A percentile compares a stretch with the other conserved stretches of the same genome.
phyloP scores from a whole-genome alignment of 2,797 vertebrate genomes.

The Crax fasciolata region DNA sequence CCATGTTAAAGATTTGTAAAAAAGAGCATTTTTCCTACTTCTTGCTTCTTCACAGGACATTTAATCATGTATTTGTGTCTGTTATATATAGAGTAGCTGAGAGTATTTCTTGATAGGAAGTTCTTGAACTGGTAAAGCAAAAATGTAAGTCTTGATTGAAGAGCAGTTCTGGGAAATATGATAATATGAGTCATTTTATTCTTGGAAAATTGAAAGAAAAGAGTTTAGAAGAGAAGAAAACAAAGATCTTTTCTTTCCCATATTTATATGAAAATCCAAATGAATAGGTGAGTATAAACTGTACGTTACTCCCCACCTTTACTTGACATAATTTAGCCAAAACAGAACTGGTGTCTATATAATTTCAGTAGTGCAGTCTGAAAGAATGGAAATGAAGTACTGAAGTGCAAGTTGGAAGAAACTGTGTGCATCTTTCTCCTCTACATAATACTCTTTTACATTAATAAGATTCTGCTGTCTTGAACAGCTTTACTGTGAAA shows the following conservation, averaged over 20 bases:
- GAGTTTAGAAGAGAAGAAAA: background rate
- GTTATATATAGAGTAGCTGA: background rate
- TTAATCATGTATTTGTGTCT: background rate
- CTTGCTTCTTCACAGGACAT: background rate
- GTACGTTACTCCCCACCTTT: background rate
- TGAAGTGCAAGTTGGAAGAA: conserved; percentile 20
- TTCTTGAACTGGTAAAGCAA: background rate
- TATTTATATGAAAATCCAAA: background rate
- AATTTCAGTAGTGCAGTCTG: conserved; percentile 30
- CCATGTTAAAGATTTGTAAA: background rate
- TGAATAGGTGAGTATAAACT: background rate
- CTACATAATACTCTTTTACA: background rate
- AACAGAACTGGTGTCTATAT: background rate
- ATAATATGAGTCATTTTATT: background rate
- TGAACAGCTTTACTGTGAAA: background rate
- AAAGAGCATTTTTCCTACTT: background rate
- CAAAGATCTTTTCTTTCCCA: background rate
- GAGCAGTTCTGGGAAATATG: background rate
- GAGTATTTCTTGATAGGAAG: background rate
- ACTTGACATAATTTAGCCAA: background rate
- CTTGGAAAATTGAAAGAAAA: background rate
- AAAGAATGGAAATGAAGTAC: conserved; percentile 3
- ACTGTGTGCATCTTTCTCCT: background rate
- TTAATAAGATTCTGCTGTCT: background rate
- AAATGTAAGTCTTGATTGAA: background rate